phyloP scores from a whole-genome alignment of 1,140 invertebrate genomes.

The Eupristina koningsbergeri region DNA sequence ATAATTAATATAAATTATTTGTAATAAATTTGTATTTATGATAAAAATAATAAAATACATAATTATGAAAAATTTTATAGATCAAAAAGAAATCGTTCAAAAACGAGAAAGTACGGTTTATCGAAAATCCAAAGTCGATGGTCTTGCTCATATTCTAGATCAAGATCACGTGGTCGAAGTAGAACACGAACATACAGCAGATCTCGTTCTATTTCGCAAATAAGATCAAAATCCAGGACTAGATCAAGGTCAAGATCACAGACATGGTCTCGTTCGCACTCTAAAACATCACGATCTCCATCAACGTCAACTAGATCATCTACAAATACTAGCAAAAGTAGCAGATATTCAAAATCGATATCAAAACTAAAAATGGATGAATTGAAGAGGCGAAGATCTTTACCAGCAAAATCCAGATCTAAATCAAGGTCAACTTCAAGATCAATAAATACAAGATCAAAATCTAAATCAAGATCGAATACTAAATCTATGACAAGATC shows the following conservation, averaged over 20 bases:
- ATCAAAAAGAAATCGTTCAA: constrained; percentile 61
- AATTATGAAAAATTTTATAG: constrained; percentile 6
- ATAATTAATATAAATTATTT: background rate
- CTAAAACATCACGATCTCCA: constrained; percentile 65
- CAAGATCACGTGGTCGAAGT: constrained; percentile 56
- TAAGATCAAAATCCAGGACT: constrained; percentile 50
- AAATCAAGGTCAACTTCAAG: constrained; percentile 63
- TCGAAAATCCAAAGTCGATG: constrained; percentile 63
- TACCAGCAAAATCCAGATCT: constrained; percentile 68
- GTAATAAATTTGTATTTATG: background rate
- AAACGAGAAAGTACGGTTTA: constrained; percentile 63
- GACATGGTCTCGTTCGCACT: constrained; percentile 63
- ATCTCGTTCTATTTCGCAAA: constrained; percentile 53
- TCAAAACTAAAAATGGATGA: constrained; percentile 65
- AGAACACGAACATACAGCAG: constrained; percentile 43
- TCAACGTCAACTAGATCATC: constrained; percentile 58
- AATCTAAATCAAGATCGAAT: constrained; percentile 60
- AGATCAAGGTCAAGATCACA: constrained; percentile 59
- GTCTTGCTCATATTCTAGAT: constrained; percentile 61
- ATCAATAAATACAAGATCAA: constrained; percentile 59
- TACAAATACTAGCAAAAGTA: constrained; percentile 54
- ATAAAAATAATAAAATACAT: background rate
- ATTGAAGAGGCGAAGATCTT: constrained; percentile 38
- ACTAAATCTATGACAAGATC: constrained; percentile 63
- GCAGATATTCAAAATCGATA: constrained; percentile 64